Evolutionary conservation across 2,113 vertebrate genomes (phyloP).

Genomic region (Tylochromis polylepis): DNA sequence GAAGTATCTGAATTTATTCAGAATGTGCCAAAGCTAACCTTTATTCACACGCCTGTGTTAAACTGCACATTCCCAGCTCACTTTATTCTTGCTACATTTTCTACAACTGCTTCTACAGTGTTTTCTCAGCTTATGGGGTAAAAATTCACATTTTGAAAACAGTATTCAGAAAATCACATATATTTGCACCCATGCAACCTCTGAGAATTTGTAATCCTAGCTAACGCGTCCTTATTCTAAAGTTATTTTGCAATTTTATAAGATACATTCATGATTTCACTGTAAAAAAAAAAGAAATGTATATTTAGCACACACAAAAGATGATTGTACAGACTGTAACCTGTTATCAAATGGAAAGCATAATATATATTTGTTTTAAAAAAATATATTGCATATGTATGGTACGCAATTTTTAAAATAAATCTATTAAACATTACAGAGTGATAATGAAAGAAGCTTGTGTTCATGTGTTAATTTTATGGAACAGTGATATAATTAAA

Average conservation of each 20-base stretch:
- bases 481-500: background rate
- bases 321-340: slow-evolving; percentile 66
- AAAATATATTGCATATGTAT: slow-evolving; percentile 67
- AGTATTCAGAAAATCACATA: slow-evolving; percentile 17
- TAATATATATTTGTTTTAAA: slow-evolving; percentile 78
- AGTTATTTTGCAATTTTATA: slow-evolving; percentile 18
- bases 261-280: slow-evolving; percentile 25
- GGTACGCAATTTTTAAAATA: slow-evolving; percentile 65
- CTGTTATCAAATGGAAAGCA: slow-evolving; percentile 67
- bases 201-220: background rate
- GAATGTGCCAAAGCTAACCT: slow-evolving; percentile 29
- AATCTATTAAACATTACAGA: slow-evolving; percentile 65
- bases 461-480: background rate
- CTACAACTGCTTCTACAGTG: slow-evolving; percentile 1
- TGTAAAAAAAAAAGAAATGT: slow-evolving; percentile 21
- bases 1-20: background rate
- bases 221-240: slow-evolving; percentile 1
- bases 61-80: background rate
- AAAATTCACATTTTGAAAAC: background rate
- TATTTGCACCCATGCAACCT: background rate
- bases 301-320: background rate
- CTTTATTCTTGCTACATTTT: background rate
- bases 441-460: slow-evolving; percentile 13
- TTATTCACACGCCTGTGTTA: background rate
- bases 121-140: background rate